These are phyloP conservation scores for Dicrurus megarhynchus DNA, from an alignment of 2,113 vertebrate species.

Conservation along the genomic window DNA sequence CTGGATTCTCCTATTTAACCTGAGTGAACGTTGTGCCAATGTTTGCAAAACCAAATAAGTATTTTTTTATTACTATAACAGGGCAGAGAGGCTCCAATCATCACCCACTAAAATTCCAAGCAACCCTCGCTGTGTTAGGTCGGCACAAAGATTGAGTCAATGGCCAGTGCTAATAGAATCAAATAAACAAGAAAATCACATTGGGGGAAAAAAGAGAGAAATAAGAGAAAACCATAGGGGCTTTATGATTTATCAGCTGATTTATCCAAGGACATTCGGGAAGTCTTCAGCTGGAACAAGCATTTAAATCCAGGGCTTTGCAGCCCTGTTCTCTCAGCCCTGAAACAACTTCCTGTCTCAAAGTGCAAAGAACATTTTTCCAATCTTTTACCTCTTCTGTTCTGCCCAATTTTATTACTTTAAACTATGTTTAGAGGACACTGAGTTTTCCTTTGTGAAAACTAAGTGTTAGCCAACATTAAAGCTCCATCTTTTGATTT, in stretches of 20 bases:
- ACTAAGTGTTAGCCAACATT: background rate
- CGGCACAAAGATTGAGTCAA: background rate
- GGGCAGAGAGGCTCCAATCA: background rate
- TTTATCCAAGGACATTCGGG: background rate
- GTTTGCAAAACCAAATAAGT: background rate
- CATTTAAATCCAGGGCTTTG: background rate
- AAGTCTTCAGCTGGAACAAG: background rate
- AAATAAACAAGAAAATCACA: background rate
- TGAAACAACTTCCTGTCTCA: background rate
- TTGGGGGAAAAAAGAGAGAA: accelerated
- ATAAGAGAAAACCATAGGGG: accelerated
- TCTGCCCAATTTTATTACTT: background rate
- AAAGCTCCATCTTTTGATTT: background rate
- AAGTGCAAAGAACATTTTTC: background rate
- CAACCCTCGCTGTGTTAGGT: background rate
- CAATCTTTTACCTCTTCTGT: background rate
- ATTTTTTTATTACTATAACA: background rate
- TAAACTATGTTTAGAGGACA: background rate
- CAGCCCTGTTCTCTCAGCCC: background rate
- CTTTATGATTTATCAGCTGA: background rate
- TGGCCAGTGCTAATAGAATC: background rate
- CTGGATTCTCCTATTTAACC: background rate
- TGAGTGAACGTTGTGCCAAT: background rate
- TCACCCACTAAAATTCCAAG: background rate
- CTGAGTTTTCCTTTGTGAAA: background rate